These are phyloP conservation scores for Sebastes oblongus DNA, from an alignment of 2,797 vertebrate genomes.

Conservation along the genomic window DNA sequence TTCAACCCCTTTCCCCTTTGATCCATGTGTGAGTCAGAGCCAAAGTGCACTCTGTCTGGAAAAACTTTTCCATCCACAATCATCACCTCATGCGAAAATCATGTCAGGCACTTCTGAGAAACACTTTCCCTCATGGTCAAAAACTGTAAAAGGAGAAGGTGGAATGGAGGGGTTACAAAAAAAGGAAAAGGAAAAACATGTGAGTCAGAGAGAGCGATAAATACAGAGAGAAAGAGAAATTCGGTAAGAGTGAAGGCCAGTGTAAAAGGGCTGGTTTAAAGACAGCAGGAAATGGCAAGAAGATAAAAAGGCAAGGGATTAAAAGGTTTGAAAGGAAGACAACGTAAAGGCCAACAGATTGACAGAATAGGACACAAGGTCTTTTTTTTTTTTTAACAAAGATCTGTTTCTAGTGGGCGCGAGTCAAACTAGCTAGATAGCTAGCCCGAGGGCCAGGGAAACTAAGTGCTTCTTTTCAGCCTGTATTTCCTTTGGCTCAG, in stretches of 20 bases:
- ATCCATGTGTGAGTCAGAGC: conserved; percentile 9
- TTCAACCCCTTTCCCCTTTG: conserved; percentile 11
- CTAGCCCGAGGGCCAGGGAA: conserved; percentile 39
- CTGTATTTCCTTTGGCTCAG: conserved; percentile 68
- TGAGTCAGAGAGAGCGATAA: neutral
- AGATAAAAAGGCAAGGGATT: conserved; percentile 18
- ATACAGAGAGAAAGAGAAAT: neutral
- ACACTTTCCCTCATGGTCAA: conserved; percentile 24
- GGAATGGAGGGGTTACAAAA: neutral
- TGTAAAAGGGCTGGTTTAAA: conserved; percentile 13
- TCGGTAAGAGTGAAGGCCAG: neutral
- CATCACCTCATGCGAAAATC: conserved; percentile 26
- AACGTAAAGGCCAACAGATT: conserved; percentile 17
- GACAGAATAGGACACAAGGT: conserved; percentile 21
- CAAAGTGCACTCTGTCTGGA: conserved; percentile 14
- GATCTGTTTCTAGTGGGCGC: conserved; percentile 29
- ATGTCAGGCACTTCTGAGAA: conserved; percentile 13
- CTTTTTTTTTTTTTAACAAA: conserved; percentile 18
- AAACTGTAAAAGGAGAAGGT: conserved; percentile 8
- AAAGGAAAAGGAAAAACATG: neutral
- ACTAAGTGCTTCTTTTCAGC: conserved; percentile 52
- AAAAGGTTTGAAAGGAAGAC: conserved; percentile 28
- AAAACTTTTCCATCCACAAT: conserved; percentile 40
- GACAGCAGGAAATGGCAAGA: conserved; percentile 1
- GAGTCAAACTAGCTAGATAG: conserved; percentile 48